phyloP scores from a whole-genome alignment of 2,113 vertebrate species.

The Peromyscus leucopus region DNA sequence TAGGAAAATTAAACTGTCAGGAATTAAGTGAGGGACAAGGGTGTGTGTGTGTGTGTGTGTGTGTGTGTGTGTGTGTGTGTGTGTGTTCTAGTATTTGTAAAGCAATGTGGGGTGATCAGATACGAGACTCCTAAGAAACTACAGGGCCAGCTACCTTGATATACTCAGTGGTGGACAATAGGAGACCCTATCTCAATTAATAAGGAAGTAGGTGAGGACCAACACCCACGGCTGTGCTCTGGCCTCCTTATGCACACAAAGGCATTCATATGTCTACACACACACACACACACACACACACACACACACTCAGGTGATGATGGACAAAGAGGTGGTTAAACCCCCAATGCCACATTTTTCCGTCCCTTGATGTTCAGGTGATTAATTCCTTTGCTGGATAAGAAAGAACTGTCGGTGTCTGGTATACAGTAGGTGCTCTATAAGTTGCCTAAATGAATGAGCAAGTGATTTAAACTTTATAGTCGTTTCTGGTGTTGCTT shows the following conservation, averaged over 20 bases:
- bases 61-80: no score
- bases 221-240: neutral
- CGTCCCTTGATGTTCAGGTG: neutral
- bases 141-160: neutral
- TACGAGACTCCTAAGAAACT: neutral
- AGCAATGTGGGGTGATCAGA: neutral
- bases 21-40: neutral
- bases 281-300: neutral
- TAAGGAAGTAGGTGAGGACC: neutral
- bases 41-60: neutral
- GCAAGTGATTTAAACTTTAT: no score
- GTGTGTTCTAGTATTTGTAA: neutral
- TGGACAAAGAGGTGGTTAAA: neutral
- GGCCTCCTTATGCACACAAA: neutral
- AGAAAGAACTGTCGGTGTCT: neutral
- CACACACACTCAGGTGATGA: neutral
- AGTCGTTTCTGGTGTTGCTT: accelerated
- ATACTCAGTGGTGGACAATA: neutral
- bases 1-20: neutral
- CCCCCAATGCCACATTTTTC: neutral
- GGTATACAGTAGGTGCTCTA: neutral
- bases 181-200: neutral
- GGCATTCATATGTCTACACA: neutral
- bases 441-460: neutral
- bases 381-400: neutral